Conservation (phyloP, 1,140 invertebrate genomes). For the Drosophila kikkawai region DNA sequence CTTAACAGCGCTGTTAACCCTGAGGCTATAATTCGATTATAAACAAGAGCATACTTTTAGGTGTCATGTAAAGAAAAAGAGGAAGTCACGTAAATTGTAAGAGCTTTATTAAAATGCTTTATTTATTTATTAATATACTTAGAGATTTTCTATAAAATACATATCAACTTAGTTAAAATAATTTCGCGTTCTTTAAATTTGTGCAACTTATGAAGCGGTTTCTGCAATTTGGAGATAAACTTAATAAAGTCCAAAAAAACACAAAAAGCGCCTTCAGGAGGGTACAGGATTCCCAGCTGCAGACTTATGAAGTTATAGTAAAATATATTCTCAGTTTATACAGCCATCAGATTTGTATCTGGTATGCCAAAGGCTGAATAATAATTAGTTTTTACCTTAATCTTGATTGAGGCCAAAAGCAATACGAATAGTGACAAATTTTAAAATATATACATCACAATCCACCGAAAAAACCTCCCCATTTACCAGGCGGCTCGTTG, state of each 20-base stretch:
- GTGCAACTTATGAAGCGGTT: too few relatives aligned
- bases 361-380: not conserved
- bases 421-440: not conserved
- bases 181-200: not conserved
- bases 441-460: not conserved
- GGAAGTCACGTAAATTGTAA: not conserved
- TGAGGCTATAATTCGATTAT: not conserved
- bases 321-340: not conserved
- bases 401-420: not conserved
- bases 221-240: too few relatives aligned
- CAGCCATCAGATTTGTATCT: not conserved
- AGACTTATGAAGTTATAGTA: not conserved
- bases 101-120: not conserved
- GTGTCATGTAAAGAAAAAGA: not conserved
- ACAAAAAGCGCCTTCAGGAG: too few relatives aligned
- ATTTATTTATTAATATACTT: not conserved
- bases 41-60: slow-evolving; percentile 8
- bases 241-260: too few relatives aligned
- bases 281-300: too few relatives aligned
- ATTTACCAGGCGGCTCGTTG: slow-evolving; percentile 9
- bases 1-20: slow-evolving; percentile 18
- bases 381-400: not conserved
- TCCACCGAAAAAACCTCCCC: not conserved
- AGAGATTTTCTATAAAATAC: not conserved
- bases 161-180: not conserved